Evolutionary conservation across 1,140 invertebrate species (phyloP), one percentile per base, ranked within the genome.

Genomic region (Cydia pomonella): DNA sequence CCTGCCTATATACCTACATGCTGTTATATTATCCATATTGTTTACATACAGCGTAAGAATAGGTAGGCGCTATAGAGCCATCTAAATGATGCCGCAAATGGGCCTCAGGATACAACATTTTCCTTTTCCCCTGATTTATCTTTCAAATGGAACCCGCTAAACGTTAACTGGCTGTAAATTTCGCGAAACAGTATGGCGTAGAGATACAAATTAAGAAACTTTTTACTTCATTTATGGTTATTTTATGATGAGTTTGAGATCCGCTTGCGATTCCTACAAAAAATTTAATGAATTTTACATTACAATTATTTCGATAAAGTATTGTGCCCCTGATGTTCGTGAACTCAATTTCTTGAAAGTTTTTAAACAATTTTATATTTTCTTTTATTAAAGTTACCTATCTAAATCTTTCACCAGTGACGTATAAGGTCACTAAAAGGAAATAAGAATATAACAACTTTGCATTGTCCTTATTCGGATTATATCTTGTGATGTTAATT

Each of bases 181-280:
- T 64, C 12, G 16, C 27, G 29, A 69, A 69, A 41, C 64, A 69
- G 18, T 69, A 69, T 69, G 64, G 64, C 64, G 64, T 38, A 18
- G 7, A 69, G 33, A 69, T 69, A 41, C 64, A 33, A 69, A 33
- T 69, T 69, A 69, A n/a, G 29, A 69, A n/a, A 41, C n/a, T 69
- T 66, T n/a, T 66, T 69, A 69, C 64, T 69, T 69, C 64, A 69
- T 41, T 69, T 69, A 69, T 38, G 64, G 64, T 69, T 66, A 66
- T 33, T 21, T 69, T 27, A 69, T 69, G 27, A 64, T 27, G 53
- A 69, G 64, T 33, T 69, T 69, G 64, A 33, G 27, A 18, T 41
- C 33, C 16, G 29, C 29, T 69, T 69, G 64, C 27, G 6, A 59
- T 59, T 59, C 53, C 9, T 18, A 10, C 21, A 13, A 23, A 69